These are phyloP conservation scores for Melanargia galathea DNA, from an alignment of 2,888 invertebrate species.

Conservation along the genomic window DNA sequence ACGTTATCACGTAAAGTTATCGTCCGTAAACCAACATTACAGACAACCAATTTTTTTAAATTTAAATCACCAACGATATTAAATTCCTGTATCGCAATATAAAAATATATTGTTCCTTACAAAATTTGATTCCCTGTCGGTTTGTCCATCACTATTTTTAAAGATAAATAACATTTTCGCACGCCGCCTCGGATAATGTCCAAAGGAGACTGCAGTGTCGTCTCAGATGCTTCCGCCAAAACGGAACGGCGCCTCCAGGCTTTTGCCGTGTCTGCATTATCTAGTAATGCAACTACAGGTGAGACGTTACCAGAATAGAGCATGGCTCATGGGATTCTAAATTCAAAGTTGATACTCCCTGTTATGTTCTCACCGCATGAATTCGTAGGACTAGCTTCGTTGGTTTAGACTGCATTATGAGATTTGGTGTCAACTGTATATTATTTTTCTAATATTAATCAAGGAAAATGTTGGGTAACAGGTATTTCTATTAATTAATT, in stretches of 20 bases:
- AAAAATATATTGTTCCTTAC: background rate
- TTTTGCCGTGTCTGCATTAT: conserved; percentile 76
- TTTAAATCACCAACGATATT: no score
- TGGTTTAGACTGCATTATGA: background rate
- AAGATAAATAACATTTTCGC: conserved; percentile 42
- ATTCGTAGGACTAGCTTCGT: background rate
- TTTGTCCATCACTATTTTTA: conserved; percentile 15
- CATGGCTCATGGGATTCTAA: conserved; percentile 41
- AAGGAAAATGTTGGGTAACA: background rate
- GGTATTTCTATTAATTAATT: background rate
- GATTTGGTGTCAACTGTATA: conserved; percentile 9
- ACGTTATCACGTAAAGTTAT: no score
- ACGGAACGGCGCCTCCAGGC: conserved; percentile 66
- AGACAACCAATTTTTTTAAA: no score
- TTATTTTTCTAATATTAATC: background rate
- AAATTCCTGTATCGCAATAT: no score
- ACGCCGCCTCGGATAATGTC: conserved; percentile 60
- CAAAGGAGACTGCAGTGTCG: conserved; percentile 73
- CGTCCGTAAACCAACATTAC: no score
- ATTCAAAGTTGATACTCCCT: background rate
- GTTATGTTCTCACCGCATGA: conserved; percentile 24
- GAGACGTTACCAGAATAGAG: conserved; percentile 73
- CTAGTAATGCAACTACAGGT: conserved; percentile 77
- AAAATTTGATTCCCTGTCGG: background rate
- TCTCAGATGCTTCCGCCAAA: conserved; percentile 78